Evolutionary conservation across 2,888 invertebrate species (phyloP), one percentile per base, ranked within the genome.

Genomic region (Pachydiplax longipennis): DNA sequence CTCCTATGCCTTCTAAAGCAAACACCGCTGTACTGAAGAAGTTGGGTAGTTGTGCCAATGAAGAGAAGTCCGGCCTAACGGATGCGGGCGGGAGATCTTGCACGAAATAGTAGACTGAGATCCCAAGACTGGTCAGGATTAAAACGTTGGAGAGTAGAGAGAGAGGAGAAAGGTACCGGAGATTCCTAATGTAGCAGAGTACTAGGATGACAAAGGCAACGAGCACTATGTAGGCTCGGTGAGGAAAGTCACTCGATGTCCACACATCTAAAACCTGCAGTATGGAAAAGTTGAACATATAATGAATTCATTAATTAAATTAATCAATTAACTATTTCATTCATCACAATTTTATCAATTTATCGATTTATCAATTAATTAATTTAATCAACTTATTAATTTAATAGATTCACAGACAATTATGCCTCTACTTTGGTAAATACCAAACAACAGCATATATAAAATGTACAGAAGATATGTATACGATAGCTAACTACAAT

Each of bases 81-180:
- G 94, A 92, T 40, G 96, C 94, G 58, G 93, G 92, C 0, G 97
- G 96, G 13, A 97, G 94, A 92, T 97, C 97, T 92, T 95, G 95
- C 93, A 98, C 97, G 90, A 99, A 95, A 93, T 98, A 98, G 93
- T 97, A 97, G 93, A 98, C 97, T 1, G 98, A 98, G 90, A 99
- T 97, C 61, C 97, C 96, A 94, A 99, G 96, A 92, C 99, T 98
- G 65, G 96, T 95, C 15, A 96, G 97, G 92, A 99, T 98, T 90
- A 99, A 94, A 15, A 98, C 93, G 94, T 99, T 99, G 80, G 99
- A 99, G 91, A 99, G 94, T 97, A 98, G 97, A 0, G 99, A 99
- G 93, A 99, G 97, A 0, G 98, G 98, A 0, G 99, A 97, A 92
- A 99, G 94, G 92, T 96, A 97, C 93, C 98, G 98, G 12, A 99